phyloP scores from a whole-genome alignment of 1,140 invertebrate species.

The Hyposmocoma kahamanoa region DNA sequence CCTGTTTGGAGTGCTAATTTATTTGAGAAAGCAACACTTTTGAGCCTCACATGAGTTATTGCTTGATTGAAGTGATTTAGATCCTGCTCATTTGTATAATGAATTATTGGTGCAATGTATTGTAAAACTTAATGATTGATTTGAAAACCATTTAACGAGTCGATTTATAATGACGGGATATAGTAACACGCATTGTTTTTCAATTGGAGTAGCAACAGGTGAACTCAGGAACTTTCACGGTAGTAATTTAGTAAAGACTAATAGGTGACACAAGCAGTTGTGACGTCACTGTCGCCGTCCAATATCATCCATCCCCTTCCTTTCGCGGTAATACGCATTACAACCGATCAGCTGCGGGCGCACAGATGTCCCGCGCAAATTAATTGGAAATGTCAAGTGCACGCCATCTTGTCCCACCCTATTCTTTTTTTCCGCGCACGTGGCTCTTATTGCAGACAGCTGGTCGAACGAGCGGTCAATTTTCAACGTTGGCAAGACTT shows the following conservation, averaged over 20 bases:
- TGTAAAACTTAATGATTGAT: too few species aligned
- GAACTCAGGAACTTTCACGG: background rate
- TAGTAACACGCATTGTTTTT: too few species aligned
- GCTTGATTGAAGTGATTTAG: too few species aligned
- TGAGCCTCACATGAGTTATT: background rate
- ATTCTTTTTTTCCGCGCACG: slow-evolving; percentile 63
- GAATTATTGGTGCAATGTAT: too few species aligned
- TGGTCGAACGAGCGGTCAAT: slow-evolving; percentile 44
- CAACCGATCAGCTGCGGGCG: slow-evolving; percentile 60
- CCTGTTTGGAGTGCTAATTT: slow-evolving; percentile 4
- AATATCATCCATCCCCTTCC: background rate
- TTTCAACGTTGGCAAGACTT: slow-evolving; percentile 48
- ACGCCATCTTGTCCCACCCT: slow-evolving; percentile 62
- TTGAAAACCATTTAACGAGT: too few species aligned
- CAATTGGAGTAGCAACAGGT: background rate
- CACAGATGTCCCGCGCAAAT: slow-evolving; percentile 70
- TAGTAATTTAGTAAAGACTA: background rate
- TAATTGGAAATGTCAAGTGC: slow-evolving; percentile 73
- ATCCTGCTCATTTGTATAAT: too few species aligned
- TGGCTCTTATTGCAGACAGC: slow-evolving; percentile 59
- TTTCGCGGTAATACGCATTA: slow-evolving; percentile 49
- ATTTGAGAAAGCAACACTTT: background rate
- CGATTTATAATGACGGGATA: too few species aligned
- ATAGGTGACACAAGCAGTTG: background rate
- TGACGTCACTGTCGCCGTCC: background rate